Conservation (phyloP, 1,140 invertebrate genomes). For the Drosophila miranda region DNA sequence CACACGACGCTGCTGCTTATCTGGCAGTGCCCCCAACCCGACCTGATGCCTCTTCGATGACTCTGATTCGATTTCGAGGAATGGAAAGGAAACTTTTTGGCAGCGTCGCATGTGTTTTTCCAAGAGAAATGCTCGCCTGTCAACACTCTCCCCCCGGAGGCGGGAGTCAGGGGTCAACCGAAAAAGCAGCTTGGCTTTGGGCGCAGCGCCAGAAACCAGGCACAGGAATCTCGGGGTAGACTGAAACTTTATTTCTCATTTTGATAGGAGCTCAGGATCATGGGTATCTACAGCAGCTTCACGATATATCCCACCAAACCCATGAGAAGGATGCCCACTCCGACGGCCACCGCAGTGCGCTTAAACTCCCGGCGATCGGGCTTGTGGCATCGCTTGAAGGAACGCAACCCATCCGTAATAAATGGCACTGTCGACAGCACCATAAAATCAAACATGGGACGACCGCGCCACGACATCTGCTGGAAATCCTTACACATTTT, state of each 20-base stretch:
- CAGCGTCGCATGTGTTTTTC: conserved; percentile 52
- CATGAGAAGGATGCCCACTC: conserved; percentile 45
- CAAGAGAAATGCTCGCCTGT: conserved; percentile 20
- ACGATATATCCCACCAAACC: conserved; percentile 45
- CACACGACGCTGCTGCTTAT: background rate
- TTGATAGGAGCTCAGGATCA: conserved; percentile 29
- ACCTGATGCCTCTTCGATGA: too few relatives aligned
- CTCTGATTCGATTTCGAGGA: conserved; percentile 46
- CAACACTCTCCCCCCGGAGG: conserved; percentile 11
- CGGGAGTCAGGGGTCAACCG: conserved; percentile 27
- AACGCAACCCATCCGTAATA: conserved; percentile 20
- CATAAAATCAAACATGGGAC: background rate
- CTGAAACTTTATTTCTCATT: conserved; percentile 59
- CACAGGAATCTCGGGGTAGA: conserved; percentile 33
- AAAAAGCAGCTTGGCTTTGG: conserved; percentile 50
- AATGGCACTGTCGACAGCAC: background rate
- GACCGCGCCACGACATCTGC: background rate
- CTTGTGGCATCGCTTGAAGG: conserved; percentile 43
- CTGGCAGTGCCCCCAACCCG: background rate
- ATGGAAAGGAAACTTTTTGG: conserved; percentile 54
- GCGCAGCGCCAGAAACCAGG: conserved; percentile 43
- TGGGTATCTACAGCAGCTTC: conserved; percentile 54
- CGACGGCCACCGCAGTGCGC: conserved; percentile 15
- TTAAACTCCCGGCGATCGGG: conserved; percentile 38
- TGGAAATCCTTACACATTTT: background rate